Evolutionary conservation across 2,797 vertebrate species (phyloP), one percentile per base, ranked within the genome.

Genomic region (Discoglossus pictus): DNA sequence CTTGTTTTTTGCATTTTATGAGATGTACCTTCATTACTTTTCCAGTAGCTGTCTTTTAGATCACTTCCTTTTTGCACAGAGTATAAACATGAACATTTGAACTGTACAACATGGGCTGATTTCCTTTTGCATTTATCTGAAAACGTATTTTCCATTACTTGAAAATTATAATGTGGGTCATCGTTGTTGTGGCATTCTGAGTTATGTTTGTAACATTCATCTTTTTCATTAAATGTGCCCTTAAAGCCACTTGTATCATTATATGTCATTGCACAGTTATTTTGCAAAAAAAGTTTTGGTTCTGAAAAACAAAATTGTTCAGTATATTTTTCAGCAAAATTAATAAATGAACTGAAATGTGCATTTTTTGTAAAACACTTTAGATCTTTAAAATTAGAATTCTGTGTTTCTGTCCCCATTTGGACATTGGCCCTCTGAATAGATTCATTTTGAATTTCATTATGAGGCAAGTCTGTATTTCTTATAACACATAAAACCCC

Each of bases 261-360:
- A 21, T 42, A 34, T 15, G 4, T 15, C 7, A 43, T 10, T 18
- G 39, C 23, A 21, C 39, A 39, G 18, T 35, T 15, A 56, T 61
- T 56, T 48, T 61, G 23, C 39, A 10, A 36, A 17, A 61, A n/a
- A 7, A 51, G 20, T 27, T 61, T 13, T 15, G 18, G 5, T 36
- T 63, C 46, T 21, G 15, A 58, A 16, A 64, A 2, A 27, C 50
- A 35, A 18, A 47, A 56, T 9, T 58, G 18, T 18, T 54, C 43
- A 13, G 64, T 6, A 1, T 17, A 58, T 50, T 56, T 15, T 13
- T 48, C 31, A 23, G 31, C 16, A 2, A 12, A 42, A 21, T 39
- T 16, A 24, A 25, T 15, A 2, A 23, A 10, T 16, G 53, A 56
- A n/a, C 2, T 23, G 10, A 42, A 56, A 23, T 6, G 17, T 13